Evolutionary conservation across 2,113 vertebrate species (phyloP), one percentile per base, ranked within the genome.

Genomic region (Aplodontia rufa): DNA sequence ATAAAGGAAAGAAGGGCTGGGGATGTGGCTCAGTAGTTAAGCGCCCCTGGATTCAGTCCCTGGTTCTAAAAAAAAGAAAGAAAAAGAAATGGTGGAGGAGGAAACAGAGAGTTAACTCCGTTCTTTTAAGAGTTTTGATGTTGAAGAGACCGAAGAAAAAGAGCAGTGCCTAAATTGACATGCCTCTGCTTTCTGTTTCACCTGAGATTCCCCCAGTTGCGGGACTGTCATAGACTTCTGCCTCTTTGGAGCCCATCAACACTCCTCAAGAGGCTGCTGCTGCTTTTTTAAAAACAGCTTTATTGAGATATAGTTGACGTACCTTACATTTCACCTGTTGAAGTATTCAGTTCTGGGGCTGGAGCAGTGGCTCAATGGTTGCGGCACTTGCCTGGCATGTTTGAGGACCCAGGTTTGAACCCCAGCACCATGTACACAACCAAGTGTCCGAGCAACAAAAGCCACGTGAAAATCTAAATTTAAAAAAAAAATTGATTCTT

Each of bases 41-140:
- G 55, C 8, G 5, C 22, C 55, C 55, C 55, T 58, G 6, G 55
- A 22, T 58, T 58, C 55, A 24, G 24, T 58, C 22, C 19, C 6
- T 58, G 55, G 55, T 8, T 8, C 55, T 22, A 58, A 58, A 58
- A 58, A 58, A 12, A 30, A 13, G 8, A 62, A 62, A 11, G 22
- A 62, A 62, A 28, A 62, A 30, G 19, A 8, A 62, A 62, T 17
- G 51, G 5, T 3, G 51, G 19, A 69, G 5, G 60, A 88, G 9
- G 75, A 91, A 69, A 20, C 62, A 74, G 35, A 85, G 20, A 82
- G 69, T 93, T 72, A 79, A 60, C n/a, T 87, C 30, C 58, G 47
- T 87, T 85, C 9, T 75, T 89, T 47, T 37, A 78, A 82, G 45
- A 86, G 72, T 71, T 68, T 94, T 68, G 76, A 17, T 94, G 42